A percentile compares a stretch with the other conserved stretches of the same genome.
Evolutionary conservation across 2,797 vertebrate genomes (phyloP).

Genomic region (Hoplostethus atlanticus): DNA sequence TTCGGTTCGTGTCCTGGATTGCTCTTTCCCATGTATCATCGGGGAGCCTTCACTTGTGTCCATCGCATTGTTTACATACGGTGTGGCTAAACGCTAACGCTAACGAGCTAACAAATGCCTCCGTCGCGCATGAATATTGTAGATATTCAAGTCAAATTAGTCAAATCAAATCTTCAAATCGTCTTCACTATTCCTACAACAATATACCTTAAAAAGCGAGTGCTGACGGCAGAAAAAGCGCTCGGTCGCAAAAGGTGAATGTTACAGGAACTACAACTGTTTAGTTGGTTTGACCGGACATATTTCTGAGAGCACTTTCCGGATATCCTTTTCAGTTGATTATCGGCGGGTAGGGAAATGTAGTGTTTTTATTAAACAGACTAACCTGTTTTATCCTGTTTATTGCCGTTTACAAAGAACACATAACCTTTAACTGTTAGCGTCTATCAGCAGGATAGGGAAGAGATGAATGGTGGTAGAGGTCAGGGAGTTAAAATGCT

Average conservation of each 20-base stretch:
- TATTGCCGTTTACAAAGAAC: too few relatives aligned
- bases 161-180: too few relatives aligned
- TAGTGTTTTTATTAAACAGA: neutral
- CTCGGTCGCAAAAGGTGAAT: neutral
- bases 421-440: too few relatives aligned
- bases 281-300: slow-evolving; percentile 12
- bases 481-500: too few relatives aligned
- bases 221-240: neutral
- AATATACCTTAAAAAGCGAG: fast-evolving
- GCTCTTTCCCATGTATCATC: slow-evolving; percentile 55
- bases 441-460: too few relatives aligned
- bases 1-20: slow-evolving; percentile 26
- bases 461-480: too few relatives aligned
- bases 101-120: neutral
- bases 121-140: neutral
- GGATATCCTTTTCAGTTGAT: slow-evolving; percentile 38
- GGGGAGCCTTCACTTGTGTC: slow-evolving; percentile 58
- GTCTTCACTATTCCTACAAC: neutral
- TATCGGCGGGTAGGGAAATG: neutral
- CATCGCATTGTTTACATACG: slow-evolving; percentile 49
- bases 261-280: neutral
- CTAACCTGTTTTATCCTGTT: neutral
- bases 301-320: neutral
- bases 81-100: slow-evolving; percentile 8
- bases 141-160: neutral